Percentiles rank a stretch among this genome's conserved stretches.
Conservation (phyloP, 1,140 invertebrate genomes). For the Rhagoletis zephyria region DNA sequence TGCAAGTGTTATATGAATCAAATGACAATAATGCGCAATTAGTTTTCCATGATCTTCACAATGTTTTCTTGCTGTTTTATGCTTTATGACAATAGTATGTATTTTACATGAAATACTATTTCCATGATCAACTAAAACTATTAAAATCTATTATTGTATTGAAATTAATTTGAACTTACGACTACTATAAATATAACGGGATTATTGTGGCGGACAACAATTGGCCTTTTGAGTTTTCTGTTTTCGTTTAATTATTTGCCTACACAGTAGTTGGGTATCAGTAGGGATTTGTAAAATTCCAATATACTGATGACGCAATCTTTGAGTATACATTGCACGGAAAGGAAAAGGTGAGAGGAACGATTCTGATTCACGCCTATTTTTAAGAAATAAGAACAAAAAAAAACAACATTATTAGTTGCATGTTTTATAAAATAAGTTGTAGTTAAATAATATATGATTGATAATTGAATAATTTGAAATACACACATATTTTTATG, state of each 20-base stretch:
- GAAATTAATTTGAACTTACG: neutral
- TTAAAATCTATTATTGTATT: neutral
- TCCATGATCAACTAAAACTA: too few relatives aligned
- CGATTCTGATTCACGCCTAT: slow-evolving; percentile 33
- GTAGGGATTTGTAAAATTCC: slow-evolving; percentile 54
- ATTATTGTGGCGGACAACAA: neutral
- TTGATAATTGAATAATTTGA: neutral
- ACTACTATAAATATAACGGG: slow-evolving; percentile 7
- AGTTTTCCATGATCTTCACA: neutral
- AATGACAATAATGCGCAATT: neutral
- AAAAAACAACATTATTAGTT: neutral
- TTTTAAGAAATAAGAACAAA: slow-evolving; percentile 24
- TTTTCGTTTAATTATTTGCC: neutral
- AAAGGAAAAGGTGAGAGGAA: slow-evolving; percentile 51
- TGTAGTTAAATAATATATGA: neutral
- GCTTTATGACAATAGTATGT: neutral
- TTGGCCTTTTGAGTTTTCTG: neutral
- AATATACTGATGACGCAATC: slow-evolving; percentile 55
- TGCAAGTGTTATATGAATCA: neutral
- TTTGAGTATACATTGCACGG: slow-evolving; percentile 54
- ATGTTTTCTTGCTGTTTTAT: neutral
- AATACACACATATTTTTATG: neutral
- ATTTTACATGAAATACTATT: neutral
- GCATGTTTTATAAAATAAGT: neutral
- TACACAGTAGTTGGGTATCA: slow-evolving; percentile 50